Conservation (phyloP, 2,797 vertebrate species). For the Cetoscarus ocellatus region DNA sequence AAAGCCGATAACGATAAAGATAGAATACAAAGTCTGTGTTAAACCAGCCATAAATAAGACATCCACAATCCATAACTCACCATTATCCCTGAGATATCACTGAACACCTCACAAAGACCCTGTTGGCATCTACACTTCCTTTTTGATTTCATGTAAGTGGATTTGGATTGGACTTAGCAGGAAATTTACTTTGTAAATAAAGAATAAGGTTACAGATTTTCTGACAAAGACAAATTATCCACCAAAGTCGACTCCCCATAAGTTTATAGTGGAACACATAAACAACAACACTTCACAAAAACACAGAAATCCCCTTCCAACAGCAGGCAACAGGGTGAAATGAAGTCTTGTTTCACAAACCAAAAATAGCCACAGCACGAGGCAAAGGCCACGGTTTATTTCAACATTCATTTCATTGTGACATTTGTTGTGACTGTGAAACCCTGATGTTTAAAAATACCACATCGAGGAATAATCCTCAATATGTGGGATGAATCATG, state of each 20-base stretch:
- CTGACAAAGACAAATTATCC: not conserved
- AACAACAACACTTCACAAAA: not conserved
- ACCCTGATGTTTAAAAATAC: conserved; percentile 52
- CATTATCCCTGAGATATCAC: too few species aligned
- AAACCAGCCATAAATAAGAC: conserved; percentile 2
- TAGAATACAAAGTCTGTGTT: not conserved
- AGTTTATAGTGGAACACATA: not conserved
- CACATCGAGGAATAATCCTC: conserved; percentile 35
- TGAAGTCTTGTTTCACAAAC: conserved; percentile 1
- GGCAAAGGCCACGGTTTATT: conserved; percentile 36
- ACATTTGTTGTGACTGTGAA: conserved; percentile 49
- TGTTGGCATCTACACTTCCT: not conserved
- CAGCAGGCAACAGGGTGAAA: conserved; percentile 3
- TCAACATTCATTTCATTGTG: conserved; percentile 41
- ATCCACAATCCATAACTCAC: too few species aligned
- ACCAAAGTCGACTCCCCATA: not conserved
- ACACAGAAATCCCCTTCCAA: not conserved
- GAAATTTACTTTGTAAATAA: conserved; percentile 14
- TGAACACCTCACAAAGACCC: not conserved
- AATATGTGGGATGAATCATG: conserved; percentile 27
- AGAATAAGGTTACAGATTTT: conserved; percentile 13
- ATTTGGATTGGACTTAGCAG: conserved; percentile 1
- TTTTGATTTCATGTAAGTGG: not conserved
- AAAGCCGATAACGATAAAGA: conserved; percentile 14
- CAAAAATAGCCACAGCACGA: conserved; percentile 31